A percentile compares a stretch with the other conserved stretches of the same genome.
These are phyloP conservation scores for Drosophila mimetica DNA, from an alignment of 2,888 invertebrate genomes.

Conservation along the genomic window DNA sequence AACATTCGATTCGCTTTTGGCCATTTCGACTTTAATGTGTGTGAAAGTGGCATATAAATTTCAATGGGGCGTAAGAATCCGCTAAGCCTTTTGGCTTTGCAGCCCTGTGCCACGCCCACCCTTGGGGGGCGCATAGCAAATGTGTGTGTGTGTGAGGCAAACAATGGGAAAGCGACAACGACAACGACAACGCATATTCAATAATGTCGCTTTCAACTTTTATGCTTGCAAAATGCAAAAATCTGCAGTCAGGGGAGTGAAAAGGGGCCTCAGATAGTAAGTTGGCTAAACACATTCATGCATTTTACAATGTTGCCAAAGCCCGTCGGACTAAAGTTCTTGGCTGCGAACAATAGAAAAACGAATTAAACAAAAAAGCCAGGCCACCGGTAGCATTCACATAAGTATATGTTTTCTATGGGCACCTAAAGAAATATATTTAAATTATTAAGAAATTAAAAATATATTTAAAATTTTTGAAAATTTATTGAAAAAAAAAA, in stretches of 20 bases:
- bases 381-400: conserved; percentile 31
- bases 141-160: conserved; percentile 26
- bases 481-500: too few relatives aligned
- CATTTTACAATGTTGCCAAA: conserved; percentile 73
- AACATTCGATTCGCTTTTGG: conserved; percentile 31
- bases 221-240: conserved; percentile 69
- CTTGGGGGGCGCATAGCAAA: conserved; percentile 2
- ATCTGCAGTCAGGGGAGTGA: conserved; percentile 46
- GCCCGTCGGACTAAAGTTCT: conserved; percentile 75
- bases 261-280: conserved; percentile 29
- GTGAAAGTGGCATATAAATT: conserved; percentile 66
- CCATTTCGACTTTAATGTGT: conserved; percentile 60
- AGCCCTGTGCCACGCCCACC: conserved; percentile 28
- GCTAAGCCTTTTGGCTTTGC: conserved; percentile 65
- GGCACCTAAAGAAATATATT: conserved; percentile 1
- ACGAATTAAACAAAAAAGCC: conserved; percentile 75
- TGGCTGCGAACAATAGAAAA: conserved; percentile 74
- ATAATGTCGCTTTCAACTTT: conserved; percentile 80
- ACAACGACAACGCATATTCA: conserved; percentile 69
- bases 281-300: conserved; percentile 57
- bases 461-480: too few relatives aligned
- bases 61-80: conserved; percentile 69
- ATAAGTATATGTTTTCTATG: conserved; percentile 16
- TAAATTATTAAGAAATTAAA: too few relatives aligned
- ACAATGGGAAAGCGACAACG: conserved; percentile 62